phyloP scores from a whole-genome alignment of 92 coral and sea anemone species.

The Parazoanthus swiftii region DNA sequence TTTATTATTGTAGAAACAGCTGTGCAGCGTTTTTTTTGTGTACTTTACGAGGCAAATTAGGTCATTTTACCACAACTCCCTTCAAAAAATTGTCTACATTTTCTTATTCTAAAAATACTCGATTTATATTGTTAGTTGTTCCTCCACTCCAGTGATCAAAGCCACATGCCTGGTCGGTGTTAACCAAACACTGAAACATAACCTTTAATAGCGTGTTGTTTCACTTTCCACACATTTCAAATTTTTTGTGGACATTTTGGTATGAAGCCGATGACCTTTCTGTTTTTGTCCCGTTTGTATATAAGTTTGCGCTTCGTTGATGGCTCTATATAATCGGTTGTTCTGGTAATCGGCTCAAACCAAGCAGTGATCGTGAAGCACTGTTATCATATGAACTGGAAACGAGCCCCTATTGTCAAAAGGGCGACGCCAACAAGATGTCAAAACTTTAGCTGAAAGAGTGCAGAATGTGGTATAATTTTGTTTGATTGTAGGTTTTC shows the following conservation, averaged over 20 bases:
- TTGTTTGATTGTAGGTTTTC: neutral
- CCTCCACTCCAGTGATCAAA: too few relatives aligned
- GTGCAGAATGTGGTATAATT: neutral
- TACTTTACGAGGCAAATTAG: neutral
- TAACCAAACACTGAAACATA: too few relatives aligned
- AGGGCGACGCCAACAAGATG: too few relatives aligned
- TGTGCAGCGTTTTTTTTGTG: neutral
- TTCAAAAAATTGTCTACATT: neutral
- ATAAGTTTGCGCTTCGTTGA: neutral
- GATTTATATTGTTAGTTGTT: too few relatives aligned
- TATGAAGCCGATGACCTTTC: too few relatives aligned
- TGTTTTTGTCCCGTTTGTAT: neutral
- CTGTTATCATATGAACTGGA: neutral
- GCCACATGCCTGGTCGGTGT: too few relatives aligned
- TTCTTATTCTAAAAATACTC: neutral
- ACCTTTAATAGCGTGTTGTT: too few relatives aligned
- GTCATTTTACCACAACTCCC: neutral
- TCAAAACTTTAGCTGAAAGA: neutral
- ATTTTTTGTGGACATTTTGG: too few relatives aligned
- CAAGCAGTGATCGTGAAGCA: neutral
- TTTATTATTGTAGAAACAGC: neutral
- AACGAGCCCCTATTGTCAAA: too few relatives aligned
- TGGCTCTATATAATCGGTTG: neutral
- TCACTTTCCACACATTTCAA: too few relatives aligned
- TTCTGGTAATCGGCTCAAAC: neutral